Evolutionary conservation across 2,888 invertebrate genomes (phyloP).

Genomic region (Catotricha subobsoleta): DNA sequence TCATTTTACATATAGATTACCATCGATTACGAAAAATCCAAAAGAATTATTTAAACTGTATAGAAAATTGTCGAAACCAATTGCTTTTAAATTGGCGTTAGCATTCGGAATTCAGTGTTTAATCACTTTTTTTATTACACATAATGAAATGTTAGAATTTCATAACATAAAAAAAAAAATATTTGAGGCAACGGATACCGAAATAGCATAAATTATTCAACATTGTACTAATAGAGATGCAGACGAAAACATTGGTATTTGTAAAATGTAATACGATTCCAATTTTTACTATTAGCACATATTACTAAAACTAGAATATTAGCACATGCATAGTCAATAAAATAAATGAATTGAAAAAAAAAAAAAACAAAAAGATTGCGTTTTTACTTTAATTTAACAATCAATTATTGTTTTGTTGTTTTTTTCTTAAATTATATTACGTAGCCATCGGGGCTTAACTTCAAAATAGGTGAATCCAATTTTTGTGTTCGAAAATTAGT

Average conservation of each 20-base stretch:
- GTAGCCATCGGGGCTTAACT: too few relatives aligned
- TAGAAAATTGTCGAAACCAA: constrained; percentile 35
- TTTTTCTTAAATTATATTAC: too few relatives aligned
- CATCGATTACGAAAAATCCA: constrained; percentile 39
- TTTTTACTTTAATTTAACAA: too few relatives aligned
- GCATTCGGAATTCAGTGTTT: constrained; percentile 35
- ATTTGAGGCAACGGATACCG: constrained; percentile 7
- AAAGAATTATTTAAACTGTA: constrained; percentile 35
- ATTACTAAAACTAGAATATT: too few relatives aligned
- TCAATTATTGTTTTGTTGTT: too few relatives aligned
- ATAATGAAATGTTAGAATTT: constrained; percentile 37
- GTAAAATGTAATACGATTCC: too few relatives aligned
- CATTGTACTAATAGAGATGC: background rate
- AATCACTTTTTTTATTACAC: constrained; percentile 38
- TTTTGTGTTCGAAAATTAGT: too few relatives aligned
- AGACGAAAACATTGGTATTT: background rate
- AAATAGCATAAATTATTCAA: background rate
- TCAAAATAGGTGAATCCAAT: too few relatives aligned
- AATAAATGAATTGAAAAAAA: too few relatives aligned
- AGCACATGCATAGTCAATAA: too few relatives aligned
- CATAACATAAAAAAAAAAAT: constrained; percentile 18
- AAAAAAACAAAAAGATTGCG: too few relatives aligned
- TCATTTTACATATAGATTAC: constrained; percentile 42
- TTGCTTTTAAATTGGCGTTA: constrained; percentile 31
- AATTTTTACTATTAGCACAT: too few relatives aligned